Evolutionary conservation across 2,888 invertebrate species (phyloP).

Genomic region (Drosophila hawaiiensis): DNA sequence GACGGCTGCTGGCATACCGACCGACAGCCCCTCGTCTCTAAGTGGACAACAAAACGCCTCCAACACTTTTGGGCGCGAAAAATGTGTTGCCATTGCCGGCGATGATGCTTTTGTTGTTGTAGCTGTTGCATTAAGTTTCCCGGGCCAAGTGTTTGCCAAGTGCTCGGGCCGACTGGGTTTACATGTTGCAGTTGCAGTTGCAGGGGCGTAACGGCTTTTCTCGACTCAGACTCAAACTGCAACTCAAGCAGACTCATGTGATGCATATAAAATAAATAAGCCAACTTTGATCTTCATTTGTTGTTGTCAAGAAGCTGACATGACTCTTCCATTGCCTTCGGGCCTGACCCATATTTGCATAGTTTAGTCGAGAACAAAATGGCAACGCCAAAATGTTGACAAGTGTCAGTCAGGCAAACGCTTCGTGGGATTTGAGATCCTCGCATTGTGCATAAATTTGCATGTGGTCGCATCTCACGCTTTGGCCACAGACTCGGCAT

Average conservation of each 20-base stretch:
- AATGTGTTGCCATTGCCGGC: slow-evolving; percentile 74
- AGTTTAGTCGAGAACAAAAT: slow-evolving; percentile 71
- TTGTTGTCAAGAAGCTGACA: slow-evolving; percentile 76
- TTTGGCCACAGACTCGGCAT: slow-evolving; percentile 43
- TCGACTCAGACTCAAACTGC: slow-evolving; percentile 7
- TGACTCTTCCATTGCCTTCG: slow-evolving; percentile 68
- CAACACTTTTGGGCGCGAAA: slow-evolving; percentile 79
- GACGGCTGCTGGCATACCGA: slow-evolving; percentile 39
- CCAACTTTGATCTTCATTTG: slow-evolving; percentile 76
- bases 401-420: slow-evolving; percentile 74
- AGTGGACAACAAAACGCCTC: slow-evolving; percentile 80
- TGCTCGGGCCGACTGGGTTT: slow-evolving; percentile 35
- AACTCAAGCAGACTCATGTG: slow-evolving; percentile 36
- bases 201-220: slow-evolving; percentile 67
- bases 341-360: slow-evolving; percentile 76
- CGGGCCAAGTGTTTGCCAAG: slow-evolving; percentile 64
- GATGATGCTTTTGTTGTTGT: slow-evolving; percentile 23
- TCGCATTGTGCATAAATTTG: slow-evolving; percentile 63
- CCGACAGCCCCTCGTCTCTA: slow-evolving; percentile 74
- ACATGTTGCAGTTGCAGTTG: slow-evolving; percentile 56
- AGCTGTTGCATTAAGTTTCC: slow-evolving; percentile 46
- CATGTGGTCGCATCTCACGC: slow-evolving; percentile 77
- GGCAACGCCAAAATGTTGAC: slow-evolving; percentile 69
- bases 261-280: slow-evolving; percentile 77
- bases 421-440: slow-evolving; percentile 18